A percentile compares a stretch with the other conserved stretches of the same genome.
Evolutionary conservation across 2,888 invertebrate genomes (phyloP).

Genomic region (Sturmia bella): DNA sequence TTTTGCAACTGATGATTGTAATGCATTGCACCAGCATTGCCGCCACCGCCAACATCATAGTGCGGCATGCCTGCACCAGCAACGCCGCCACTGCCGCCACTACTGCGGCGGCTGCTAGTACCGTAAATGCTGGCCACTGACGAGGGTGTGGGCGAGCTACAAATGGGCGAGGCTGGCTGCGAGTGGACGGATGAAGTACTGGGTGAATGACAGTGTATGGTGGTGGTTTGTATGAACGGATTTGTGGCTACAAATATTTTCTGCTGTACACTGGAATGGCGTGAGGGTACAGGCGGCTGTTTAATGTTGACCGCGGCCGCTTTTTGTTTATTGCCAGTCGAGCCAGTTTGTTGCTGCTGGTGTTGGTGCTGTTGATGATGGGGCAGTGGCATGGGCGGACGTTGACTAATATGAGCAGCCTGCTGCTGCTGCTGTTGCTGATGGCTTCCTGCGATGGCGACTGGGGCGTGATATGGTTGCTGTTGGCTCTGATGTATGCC

Average conservation of each 20-base stretch:
- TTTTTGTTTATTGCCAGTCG: slow-evolving; percentile 42
- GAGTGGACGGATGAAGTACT: slow-evolving; percentile 73
- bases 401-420: slow-evolving; percentile 65
- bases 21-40: slow-evolving; percentile 74
- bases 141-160: slow-evolving; percentile 76
- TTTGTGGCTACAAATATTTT: slow-evolving; percentile 82
- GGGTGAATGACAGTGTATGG: slow-evolving; percentile 79
- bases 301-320: slow-evolving; percentile 70
- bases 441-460: slow-evolving; percentile 75
- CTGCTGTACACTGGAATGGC: slow-evolving; percentile 81
- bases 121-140: slow-evolving; percentile 72
- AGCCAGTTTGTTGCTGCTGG: slow-evolving; percentile 72
- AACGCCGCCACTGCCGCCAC: slow-evolving; percentile 72
- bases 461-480: slow-evolving; percentile 77
- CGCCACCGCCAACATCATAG: slow-evolving; percentile 74
- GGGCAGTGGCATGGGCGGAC: slow-evolving; percentile 70
- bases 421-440: slow-evolving; percentile 73
- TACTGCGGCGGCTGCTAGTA: slow-evolving; percentile 67
- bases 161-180: slow-evolving; percentile 77
- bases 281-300: slow-evolving; percentile 80
- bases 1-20: slow-evolving; percentile 64
- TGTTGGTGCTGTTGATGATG: slow-evolving; percentile 71
- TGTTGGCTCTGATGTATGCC: slow-evolving; percentile 68
- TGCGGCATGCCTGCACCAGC: slow-evolving; percentile 73
- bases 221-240: slow-evolving; percentile 81